Base-by-base conservation (phyloP, 2,888 invertebrate species). In the Odontomyia ornata region DNA sequence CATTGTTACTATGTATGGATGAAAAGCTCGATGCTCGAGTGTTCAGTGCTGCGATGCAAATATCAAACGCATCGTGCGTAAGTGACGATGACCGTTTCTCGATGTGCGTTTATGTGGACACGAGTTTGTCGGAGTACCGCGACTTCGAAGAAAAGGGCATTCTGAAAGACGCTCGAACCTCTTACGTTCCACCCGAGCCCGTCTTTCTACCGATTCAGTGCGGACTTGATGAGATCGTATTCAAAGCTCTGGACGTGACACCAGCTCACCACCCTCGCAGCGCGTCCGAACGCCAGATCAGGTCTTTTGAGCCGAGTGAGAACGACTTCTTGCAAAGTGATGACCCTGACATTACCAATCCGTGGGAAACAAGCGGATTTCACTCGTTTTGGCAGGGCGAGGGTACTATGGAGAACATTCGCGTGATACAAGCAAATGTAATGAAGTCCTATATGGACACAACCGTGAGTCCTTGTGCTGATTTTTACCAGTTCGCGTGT, bases 401-500 rank as follows among this genome's bases (percentile, higher is more conserved):
- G 83, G 90, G 89, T 15, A 78, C 79, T 15, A 85, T 82, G 77
- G 85, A 89, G 5, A 89, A 88, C 7, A 91, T 92, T 76, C 88
- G 91, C 79, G 85, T 83, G 36, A 89, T 90, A 0, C 92, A 92
- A 87, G 91, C 92, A 1, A 88, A 88, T 78, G 91, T 92, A 79
- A 95, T 95, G 94, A 88, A 88, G 80, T 91, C 90, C 76, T 93
- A 92, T 82, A 95, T 95, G 93, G 93, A 95, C 82, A 86, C 85
- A 0, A 88, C 87, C 28, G 90, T 89, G 0, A 91, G 94, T 83
- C 95, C 95, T 0, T 95, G 95, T 83, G 88, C 91, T 4, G 95
- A 95, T 83, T 95, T 95, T 84, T 95, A 95, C 84, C 91, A 93
- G 82, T 96, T 92, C 82, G 93, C 95, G 0, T 96, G 93, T 84